Evolutionary conservation across 2,797 vertebrate genomes (phyloP), one percentile per base, ranked within the genome.

Genomic region (Chloroceryle inda): DNA sequence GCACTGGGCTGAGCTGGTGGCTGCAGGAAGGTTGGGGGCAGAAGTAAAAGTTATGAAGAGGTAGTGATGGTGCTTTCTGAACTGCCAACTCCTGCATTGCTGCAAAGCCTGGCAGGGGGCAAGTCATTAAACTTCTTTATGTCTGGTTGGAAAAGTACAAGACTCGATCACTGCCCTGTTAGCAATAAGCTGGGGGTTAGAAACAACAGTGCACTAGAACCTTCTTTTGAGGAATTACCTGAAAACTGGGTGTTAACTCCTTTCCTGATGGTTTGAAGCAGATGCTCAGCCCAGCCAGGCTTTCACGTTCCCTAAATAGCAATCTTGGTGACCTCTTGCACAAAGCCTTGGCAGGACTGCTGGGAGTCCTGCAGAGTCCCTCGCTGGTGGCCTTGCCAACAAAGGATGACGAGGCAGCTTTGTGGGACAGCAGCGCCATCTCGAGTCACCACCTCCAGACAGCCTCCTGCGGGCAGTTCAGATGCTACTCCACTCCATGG

Each of bases 361-460:
- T n/a, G 47, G 84, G 24, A 67, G 66, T 62, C 44, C 73, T 8
- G 77, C 3, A 3, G 58, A 19, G 38, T 31, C 20, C 35, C 52
- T 5, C 1, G 16, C 63, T 5, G 74, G 64, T 47, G 93, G 52
- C 64, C 15, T 17, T 37, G 89, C 14, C 66, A 37, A 66, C 3
- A 1, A 9, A 2, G 31, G 55, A 14, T 22, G 58, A 37, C 2
- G 2, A 9, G 56, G 75, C 62, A 42, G 64, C 85, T 81, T 20
- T 3, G 74, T 47, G 85, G 78, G 90, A 13, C 55, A 38, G 63
- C 81, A 86, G 96, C 79, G 95, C 96, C 95, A 92, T 37, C 97
- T 94, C 26, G 55, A 89, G 95, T 52, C 47, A 2, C 82, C n/a
- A 31, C 40, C 38, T 59, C 61, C n/a, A 56, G 82, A 61, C 68